phyloP scores from a whole-genome alignment of 2,113 vertebrate species.

The Notarius lentiginosus region DNA sequence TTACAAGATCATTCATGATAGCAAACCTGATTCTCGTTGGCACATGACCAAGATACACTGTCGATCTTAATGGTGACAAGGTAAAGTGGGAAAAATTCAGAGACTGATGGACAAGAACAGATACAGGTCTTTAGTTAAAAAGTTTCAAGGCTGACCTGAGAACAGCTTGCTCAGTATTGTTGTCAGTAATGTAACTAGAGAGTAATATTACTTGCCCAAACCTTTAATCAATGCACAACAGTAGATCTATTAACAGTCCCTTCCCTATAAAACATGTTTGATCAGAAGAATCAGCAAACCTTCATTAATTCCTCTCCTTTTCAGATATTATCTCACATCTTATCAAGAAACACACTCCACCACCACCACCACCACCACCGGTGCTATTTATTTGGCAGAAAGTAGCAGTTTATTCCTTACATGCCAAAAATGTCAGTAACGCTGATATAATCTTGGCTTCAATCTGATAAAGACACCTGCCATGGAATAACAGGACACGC shows the following conservation, averaged over 20 bases:
- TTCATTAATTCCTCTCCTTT: neutral
- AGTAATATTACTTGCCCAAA: neutral
- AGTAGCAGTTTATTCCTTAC: conserved; percentile 63
- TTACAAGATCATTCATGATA: conserved; percentile 20
- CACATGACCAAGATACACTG: conserved; percentile 6
- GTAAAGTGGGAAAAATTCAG: neutral
- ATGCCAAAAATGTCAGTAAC: conserved; percentile 71
- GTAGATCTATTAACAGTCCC: neutral
- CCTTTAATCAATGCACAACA: neutral
- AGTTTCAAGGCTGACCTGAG: neutral
- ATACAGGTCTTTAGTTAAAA: neutral
- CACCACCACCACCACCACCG: neutral
- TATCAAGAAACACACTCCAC: neutral
- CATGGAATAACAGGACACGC: conserved; percentile 63
- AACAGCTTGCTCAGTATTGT: neutral
- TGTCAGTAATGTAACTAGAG: neutral
- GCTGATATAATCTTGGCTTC: conserved; percentile 62
- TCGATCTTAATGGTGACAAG: neutral
- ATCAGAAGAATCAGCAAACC: conserved; percentile 5
- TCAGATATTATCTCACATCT: conserved; percentile 10
- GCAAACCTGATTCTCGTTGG: conserved; percentile 22
- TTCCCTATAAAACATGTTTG: neutral
- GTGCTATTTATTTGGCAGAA: conserved; percentile 59
- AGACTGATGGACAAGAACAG: neutral
- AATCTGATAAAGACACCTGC: conserved; percentile 70